A percentile compares a stretch with the other conserved stretches of the same genome.
phyloP scores from a whole-genome alignment of 1,140 invertebrate species.

The Zaprionus inermis region DNA sequence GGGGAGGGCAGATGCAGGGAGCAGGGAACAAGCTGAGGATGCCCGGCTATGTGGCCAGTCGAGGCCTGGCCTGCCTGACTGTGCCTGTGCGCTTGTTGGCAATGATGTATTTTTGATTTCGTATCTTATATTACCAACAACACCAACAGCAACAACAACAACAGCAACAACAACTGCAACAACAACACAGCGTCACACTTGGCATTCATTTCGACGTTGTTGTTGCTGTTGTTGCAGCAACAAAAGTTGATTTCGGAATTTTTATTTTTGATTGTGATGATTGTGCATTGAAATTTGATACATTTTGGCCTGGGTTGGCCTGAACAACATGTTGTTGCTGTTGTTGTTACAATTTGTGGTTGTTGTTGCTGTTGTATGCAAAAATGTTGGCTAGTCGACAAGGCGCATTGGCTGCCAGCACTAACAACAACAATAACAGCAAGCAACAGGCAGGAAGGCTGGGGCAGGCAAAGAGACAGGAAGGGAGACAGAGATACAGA shows the following conservation, averaged over 20 bases:
- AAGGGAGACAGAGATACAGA: constrained; percentile 8
- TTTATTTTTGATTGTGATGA: constrained; percentile 83
- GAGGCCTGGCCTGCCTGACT: constrained; percentile 30
- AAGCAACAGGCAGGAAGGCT: constrained; percentile 30
- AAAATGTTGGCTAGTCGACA: constrained; percentile 82
- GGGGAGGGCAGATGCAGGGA: not conserved
- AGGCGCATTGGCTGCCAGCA: constrained; percentile 71
- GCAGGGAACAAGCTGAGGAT: constrained; percentile 35
- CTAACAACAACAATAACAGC: constrained; percentile 30
- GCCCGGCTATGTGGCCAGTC: constrained; percentile 28
- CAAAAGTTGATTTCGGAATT: constrained; percentile 80
- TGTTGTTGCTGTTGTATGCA: constrained; percentile 63
- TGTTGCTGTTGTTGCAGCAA: constrained; percentile 4
- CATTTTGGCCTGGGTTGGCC: constrained; percentile 55
- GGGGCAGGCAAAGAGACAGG: constrained; percentile 1
- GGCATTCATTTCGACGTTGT: not conserved
- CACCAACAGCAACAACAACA: constrained; percentile 45
- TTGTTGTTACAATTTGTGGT: constrained; percentile 46
- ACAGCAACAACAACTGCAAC: constrained; percentile 5
- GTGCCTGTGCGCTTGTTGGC: constrained; percentile 74
- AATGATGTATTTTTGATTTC: constrained; percentile 83
- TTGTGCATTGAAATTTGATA: constrained; percentile 83
- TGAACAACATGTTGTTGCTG: constrained; percentile 24
- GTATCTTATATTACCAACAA: constrained; percentile 83
- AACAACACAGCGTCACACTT: constrained; percentile 20